Percentiles rank a stretch among this genome's conserved stretches.
Evolutionary conservation across 2,113 vertebrate species (phyloP).

Genomic region (Bostrychus sinensis): DNA sequence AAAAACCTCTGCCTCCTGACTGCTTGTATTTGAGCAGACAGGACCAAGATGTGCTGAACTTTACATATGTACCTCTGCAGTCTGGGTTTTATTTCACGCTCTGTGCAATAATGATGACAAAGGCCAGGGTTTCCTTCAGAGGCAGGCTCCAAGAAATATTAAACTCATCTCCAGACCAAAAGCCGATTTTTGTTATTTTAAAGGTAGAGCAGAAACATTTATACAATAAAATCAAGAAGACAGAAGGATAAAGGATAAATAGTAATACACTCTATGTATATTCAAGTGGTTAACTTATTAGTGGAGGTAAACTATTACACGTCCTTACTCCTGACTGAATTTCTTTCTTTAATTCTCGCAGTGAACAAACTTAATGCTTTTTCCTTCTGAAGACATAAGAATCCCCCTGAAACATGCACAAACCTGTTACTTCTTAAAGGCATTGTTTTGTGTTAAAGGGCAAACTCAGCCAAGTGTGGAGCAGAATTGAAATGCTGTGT

Average conservation of each 20-base stretch:
- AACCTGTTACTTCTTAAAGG: neutral
- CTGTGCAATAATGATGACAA: neutral
- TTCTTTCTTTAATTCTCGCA: too few relatives aligned
- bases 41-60: neutral
- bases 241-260: neutral
- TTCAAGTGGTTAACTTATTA: neutral
- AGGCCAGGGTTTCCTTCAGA: neutral
- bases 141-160: neutral
- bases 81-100: neutral
- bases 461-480: neutral
- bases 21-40: slow-evolving; percentile 8
- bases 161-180: neutral
- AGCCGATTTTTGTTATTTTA: neutral
- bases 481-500: neutral
- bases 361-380: neutral
- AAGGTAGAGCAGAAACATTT: neutral
- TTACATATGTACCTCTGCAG: neutral
- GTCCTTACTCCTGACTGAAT: too few relatives aligned
- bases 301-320: too few relatives aligned
- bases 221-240: neutral
- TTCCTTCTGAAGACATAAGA: neutral
- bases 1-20: neutral
- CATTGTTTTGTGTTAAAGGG: neutral
- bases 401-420: neutral
- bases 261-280: neutral